Conservation (phyloP, 2,113 vertebrate species). For the Mesocricetus auratus region DNA sequence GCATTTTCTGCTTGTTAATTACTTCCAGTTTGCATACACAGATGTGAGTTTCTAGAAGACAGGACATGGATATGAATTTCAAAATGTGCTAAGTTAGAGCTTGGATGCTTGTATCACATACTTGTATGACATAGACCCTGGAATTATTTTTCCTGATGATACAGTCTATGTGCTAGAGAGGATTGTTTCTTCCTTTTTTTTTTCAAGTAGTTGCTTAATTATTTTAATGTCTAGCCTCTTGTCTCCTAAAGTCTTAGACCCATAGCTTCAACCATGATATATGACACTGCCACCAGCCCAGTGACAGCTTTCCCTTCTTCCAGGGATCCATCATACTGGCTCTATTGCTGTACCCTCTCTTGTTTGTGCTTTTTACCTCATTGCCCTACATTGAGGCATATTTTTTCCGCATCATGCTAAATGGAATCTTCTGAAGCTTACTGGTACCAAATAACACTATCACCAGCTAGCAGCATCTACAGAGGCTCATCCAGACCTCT, state of each 20-base stretch:
- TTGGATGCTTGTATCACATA: neutral
- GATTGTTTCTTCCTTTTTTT: neutral
- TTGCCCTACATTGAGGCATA: neutral
- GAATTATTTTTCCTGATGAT: neutral
- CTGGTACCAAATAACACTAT: rapidly evolving
- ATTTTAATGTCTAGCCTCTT: neutral
- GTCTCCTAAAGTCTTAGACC: neutral
- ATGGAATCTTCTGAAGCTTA: neutral
- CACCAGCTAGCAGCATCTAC: neutral
- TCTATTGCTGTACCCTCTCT: neutral
- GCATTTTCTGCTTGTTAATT: neutral
- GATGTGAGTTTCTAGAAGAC: neutral
- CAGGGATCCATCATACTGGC: neutral
- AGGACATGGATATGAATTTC: neutral
- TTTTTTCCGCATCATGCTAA: neutral
- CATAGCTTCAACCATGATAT: neutral
- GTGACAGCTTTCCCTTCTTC: neutral
- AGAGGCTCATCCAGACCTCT: neutral
- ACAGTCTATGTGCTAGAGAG: neutral
- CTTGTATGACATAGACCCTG: neutral
- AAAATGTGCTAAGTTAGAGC: neutral
- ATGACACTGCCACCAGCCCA: neutral
- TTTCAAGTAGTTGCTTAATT: neutral
- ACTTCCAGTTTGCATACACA: neutral
- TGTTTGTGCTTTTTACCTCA: too few species aligned